A percentile compares a stretch with the other conserved stretches of the same genome.
Conservation (phyloP, 2,113 vertebrate species). For the Erythrocebus patas region DNA sequence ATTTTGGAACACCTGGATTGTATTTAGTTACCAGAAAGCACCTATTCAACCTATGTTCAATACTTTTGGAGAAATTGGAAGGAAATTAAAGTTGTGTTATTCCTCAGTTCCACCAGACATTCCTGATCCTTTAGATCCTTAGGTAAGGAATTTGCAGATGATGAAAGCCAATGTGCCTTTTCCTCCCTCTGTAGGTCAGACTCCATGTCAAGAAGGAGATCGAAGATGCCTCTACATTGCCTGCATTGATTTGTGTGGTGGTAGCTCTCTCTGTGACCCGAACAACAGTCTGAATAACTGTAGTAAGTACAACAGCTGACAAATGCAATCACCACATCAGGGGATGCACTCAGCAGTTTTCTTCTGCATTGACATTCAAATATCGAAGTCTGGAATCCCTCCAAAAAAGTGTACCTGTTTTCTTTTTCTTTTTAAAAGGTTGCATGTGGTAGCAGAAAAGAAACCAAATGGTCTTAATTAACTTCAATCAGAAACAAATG, state of each 20-base stretch:
- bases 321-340: background rate
- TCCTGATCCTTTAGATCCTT: background rate
- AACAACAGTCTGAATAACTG: conserved; percentile 85
- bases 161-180: background rate
- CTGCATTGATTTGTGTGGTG: conserved; percentile 85
- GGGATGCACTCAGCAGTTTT: background rate
- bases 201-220: conserved; percentile 86
- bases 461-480: conserved; percentile 69
- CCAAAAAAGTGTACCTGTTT: conserved; percentile 42
- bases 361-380: background rate
- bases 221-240: conserved; percentile 83
- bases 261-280: conserved; percentile 81
- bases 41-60: background rate
- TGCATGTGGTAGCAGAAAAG: conserved; percentile 49
- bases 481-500: conserved; percentile 65
- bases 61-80: background rate
- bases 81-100: conserved; percentile 34
- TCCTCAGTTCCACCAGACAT: background rate
- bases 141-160: background rate
- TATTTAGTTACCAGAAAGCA: background rate
- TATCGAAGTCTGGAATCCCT: conserved; percentile 32
- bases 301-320: conserved; percentile 86
- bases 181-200: conserved; percentile 81
- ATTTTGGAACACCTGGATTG: background rate
- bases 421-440: background rate